Percentiles rank a stretch among this genome's conserved stretches.
Evolutionary conservation across 2,797 vertebrate species (phyloP).

Genomic region (Limosa lapponica): DNA sequence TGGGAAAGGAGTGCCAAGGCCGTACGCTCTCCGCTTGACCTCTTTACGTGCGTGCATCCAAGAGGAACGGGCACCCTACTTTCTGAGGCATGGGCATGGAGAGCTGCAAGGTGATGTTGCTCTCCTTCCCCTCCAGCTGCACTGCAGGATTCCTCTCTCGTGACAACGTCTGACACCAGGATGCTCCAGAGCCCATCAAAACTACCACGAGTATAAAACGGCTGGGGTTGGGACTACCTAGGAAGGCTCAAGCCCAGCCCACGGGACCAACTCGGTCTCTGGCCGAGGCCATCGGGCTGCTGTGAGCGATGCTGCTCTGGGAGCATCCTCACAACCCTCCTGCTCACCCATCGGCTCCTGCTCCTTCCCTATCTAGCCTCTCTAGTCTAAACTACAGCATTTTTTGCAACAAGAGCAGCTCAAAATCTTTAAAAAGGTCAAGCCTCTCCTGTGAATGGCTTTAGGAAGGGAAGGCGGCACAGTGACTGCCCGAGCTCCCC

Average conservation of each 20-base stretch:
- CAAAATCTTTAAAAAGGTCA: background rate
- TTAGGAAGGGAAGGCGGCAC: background rate
- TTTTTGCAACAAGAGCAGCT: background rate
- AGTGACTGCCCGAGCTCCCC: background rate
- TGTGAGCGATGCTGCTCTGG: accelerated
- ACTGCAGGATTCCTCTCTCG: background rate
- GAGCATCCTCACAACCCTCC: background rate
- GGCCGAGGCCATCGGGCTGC: accelerated
- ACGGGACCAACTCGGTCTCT: accelerated
- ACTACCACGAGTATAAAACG: accelerated
- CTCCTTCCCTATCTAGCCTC: background rate
- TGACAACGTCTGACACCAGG: background rate
- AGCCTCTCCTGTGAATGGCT: background rate
- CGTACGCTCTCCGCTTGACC: background rate
- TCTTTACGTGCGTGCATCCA: background rate
- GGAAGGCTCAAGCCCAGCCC: background rate
- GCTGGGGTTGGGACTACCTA: background rate
- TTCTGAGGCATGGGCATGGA: background rate
- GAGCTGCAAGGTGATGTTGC: background rate
- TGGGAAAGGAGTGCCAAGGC: background rate
- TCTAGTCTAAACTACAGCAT: background rate
- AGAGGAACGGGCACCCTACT: accelerated
- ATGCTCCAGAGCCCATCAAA: background rate
- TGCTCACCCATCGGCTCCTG: background rate
- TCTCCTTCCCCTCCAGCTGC: background rate